Evolutionary conservation across 23 tunicate genomes (phyloP).

Genomic region (Trididemnum clinides): DNA sequence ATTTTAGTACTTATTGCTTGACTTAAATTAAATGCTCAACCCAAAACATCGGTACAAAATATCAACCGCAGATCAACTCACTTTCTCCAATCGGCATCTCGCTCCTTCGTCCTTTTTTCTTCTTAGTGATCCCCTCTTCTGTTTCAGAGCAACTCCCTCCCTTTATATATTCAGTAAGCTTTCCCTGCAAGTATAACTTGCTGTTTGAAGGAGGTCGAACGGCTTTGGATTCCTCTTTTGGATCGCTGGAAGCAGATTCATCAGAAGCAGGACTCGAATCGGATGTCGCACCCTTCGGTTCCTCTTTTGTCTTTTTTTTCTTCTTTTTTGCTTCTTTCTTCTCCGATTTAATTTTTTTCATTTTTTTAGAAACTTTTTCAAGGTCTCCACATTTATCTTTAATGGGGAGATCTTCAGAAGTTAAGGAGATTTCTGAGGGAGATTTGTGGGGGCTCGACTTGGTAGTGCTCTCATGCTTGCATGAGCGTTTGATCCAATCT

Average conservation of each 20-base stretch:
- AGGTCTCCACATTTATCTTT: not conserved
- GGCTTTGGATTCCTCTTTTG: not conserved
- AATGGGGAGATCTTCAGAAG: not conserved
- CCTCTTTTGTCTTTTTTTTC: slow-evolving; percentile 35
- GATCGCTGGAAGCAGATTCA: too few relatives aligned
- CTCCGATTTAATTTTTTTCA: slow-evolving; percentile 29
- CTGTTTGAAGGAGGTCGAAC: slow-evolving; percentile 26
- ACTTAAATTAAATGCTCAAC: too few relatives aligned
- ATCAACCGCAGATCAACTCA: too few relatives aligned
- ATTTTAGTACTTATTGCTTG: too few relatives aligned
- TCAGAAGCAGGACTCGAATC: not conserved
- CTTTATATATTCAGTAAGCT: not conserved
- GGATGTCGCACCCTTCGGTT: not conserved
- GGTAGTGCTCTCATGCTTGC: slow-evolving; percentile 25
- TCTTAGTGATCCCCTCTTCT: not conserved
- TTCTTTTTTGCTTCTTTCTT: slow-evolving; percentile 44
- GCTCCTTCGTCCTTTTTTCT: not conserved
- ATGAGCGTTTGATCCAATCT: slow-evolving; percentile 52
- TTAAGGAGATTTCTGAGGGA: not conserved
- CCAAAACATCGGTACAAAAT: too few relatives aligned
- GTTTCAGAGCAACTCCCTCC: not conserved
- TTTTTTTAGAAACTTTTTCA: slow-evolving; percentile 14
- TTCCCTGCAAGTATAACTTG: slow-evolving; percentile 40
- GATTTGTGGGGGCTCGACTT: slow-evolving; percentile 7
- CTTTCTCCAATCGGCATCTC: slow-evolving; percentile 58